Percentiles rank a stretch among this genome's conserved stretches.
These are phyloP conservation scores for Indicator indicator DNA, from an alignment of 2,113 vertebrate genomes.

Conservation along the genomic window DNA sequence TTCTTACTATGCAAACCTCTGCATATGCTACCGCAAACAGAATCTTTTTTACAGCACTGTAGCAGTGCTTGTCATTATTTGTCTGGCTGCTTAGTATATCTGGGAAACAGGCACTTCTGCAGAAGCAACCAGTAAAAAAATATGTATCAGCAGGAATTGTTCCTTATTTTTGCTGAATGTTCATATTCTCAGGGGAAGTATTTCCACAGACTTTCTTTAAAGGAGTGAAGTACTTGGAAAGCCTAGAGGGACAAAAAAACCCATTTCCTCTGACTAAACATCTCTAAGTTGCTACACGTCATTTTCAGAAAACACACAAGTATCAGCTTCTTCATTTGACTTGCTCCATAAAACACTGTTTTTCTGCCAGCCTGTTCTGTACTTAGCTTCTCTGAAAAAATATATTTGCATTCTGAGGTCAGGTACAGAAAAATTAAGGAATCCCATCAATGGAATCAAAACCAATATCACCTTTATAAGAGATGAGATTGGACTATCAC, in stretches of 20 bases:
- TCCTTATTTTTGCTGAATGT: neutral
- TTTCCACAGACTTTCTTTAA: conserved; percentile 32
- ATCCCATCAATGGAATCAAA: neutral
- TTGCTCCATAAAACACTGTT: neutral
- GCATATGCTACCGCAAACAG: neutral
- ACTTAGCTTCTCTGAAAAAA: neutral
- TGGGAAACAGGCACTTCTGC: neutral
- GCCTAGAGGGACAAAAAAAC: neutral
- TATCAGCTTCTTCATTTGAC: neutral
- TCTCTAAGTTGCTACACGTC: neutral
- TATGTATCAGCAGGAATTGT: neutral
- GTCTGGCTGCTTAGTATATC: neutral
- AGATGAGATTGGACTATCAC: neutral
- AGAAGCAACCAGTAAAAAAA: neutral
- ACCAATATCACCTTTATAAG: neutral
- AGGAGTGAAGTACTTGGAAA: conserved; percentile 9
- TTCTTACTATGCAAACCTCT: neutral
- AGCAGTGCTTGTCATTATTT: neutral
- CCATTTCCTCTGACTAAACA: conserved; percentile 12
- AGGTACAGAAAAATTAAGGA: neutral
- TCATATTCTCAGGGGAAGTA: neutral
- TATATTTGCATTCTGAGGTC: neutral
- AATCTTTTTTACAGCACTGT: neutral
- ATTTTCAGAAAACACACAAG: conserved; percentile 24
- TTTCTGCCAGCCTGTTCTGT: neutral